phyloP scores from a whole-genome alignment of 2,888 invertebrate genomes.

The Drepanosiphum platanoidis region DNA sequence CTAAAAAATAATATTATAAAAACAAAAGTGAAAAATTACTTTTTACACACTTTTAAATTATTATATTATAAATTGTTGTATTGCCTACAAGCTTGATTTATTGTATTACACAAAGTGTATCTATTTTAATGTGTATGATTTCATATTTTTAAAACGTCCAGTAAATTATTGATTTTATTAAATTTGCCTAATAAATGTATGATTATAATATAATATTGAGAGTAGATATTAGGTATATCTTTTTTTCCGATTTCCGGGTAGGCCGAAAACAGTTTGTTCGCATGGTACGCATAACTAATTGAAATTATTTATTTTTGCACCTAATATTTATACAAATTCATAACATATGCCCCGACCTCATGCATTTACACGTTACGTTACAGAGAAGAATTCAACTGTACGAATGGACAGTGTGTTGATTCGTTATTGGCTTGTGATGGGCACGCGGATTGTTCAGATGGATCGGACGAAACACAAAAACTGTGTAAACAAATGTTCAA shows the following conservation, averaged over 20 bases:
- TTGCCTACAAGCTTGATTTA: too few relatives aligned
- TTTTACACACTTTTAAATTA: too few relatives aligned
- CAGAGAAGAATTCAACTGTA: conserved; percentile 58
- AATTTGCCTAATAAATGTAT: neutral
- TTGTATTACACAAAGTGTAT: too few relatives aligned
- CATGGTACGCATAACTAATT: neutral
- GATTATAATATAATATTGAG: neutral
- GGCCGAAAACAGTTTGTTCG: neutral
- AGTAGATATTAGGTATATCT: neutral
- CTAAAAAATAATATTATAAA: too few relatives aligned
- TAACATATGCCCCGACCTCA: neutral
- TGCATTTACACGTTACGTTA: neutral
- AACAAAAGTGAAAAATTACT: too few relatives aligned
- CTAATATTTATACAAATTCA: neutral
- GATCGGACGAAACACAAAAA: conserved; percentile 64
- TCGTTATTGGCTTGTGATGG: conserved; percentile 64
- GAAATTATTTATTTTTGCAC: neutral
- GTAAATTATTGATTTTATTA: too few relatives aligned
- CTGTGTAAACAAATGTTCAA: conserved; percentile 63
- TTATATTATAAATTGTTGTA: too few relatives aligned
- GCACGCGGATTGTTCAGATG: conserved; percentile 64
- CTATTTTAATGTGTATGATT: too few relatives aligned
- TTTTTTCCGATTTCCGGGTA: too few relatives aligned
- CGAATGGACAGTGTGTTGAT: conserved; percentile 64
- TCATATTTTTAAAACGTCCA: too few relatives aligned